Evolutionary conservation across 2,888 invertebrate species (phyloP), one percentile per base, ranked within the genome.

Genomic region (Pachycephus smyrnensis): DNA sequence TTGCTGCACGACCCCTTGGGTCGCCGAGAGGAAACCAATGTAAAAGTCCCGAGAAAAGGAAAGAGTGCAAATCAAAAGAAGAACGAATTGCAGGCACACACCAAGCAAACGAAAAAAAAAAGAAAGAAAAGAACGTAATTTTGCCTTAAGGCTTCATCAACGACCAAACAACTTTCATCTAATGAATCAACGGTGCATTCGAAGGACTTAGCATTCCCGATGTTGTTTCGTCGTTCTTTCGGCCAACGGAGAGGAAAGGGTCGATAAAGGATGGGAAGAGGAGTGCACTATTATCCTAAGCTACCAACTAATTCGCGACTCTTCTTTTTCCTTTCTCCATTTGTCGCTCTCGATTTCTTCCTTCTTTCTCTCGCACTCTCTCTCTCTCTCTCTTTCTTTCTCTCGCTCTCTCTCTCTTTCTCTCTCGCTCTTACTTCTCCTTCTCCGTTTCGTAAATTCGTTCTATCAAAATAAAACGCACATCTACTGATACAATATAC

Each of bases 271-370:
- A 82, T 73, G 81, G 84, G 85, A 89, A 83, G 82, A 85, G 85
- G 88, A 89, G 85, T 87, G 86, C 86, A 86, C 85, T 86, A 40
- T 40, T 40, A 86, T 81, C 84, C 86, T 88, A 88, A 80, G 79
- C 85, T 87, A 88, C 84, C 79, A 80, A 83, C 83, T 86, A 85
- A 80, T 83, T 36, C 31, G n/a, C 30, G n/a, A 32, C 37, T 37
- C 15, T 33, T n/a, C 11, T 15, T 15, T 69, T 15, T 68, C 30
- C 69, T 30, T 15, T 32, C 30, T 69, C 69, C 32, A 4, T 30
- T 32, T 15, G 1, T 69, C 69, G 31, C 69, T 69, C 69, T 69
- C 69, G 12, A 69, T 69, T 32, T 12, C 6, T 32, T 15, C 6
- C 31, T 30, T 11, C 11, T 23, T n/a, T 4, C 12, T 32, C 15